Base-by-base conservation (phyloP, 2,797 vertebrate species). In the Alectoris magna region DNA sequence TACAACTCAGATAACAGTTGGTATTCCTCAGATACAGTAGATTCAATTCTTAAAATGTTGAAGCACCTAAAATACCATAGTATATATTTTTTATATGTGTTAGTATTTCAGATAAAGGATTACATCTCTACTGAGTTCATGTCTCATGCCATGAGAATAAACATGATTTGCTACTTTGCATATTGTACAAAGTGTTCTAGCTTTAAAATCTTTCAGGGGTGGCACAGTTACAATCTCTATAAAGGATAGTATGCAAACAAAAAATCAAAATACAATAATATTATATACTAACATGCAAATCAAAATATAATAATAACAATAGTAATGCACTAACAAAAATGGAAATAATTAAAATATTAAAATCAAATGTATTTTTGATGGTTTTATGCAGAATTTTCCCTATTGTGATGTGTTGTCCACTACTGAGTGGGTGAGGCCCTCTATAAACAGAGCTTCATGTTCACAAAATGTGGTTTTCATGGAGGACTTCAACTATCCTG, bases 51-150 rank as follows among this genome's bases (percentile, higher is more conserved):
- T 67, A 24, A 21, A 81, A 44, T 48, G 21, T 5, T 77, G 21
- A 2, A 7, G 3, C 27, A 48, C 4, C 8, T 38, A 64, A 68
- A 71, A 75, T 27, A 48, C 0, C 1, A 3, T 9, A 18, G 4
- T 12, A 22, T 53, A 5, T 56, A 34, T 26, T 69, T 83, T 15
- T 26, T n/a, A 71, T 39, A 1, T 26, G 7, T 56, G 56, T 10
- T 75, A 8, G 8, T 44, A 59, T 92, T 77, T 53, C 56, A 38
- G 34, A 34, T 66, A 19, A n/a, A 70, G 69, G 4, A 36, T n/a
- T 58, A 3, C 26, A 0, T 59, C 38, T 63, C 7, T 68, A 5
- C 23, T 48, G 56, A 86, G 46, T 68, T 29, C 48, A 29, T 9
- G 18, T 27, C 46, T 38, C 36, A 26, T 21, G 46, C 29, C n/a